Percentiles rank a stretch among this genome's conserved stretches.
phyloP scores from a whole-genome alignment of 2,888 invertebrate species.

The Cantharis rufa region DNA sequence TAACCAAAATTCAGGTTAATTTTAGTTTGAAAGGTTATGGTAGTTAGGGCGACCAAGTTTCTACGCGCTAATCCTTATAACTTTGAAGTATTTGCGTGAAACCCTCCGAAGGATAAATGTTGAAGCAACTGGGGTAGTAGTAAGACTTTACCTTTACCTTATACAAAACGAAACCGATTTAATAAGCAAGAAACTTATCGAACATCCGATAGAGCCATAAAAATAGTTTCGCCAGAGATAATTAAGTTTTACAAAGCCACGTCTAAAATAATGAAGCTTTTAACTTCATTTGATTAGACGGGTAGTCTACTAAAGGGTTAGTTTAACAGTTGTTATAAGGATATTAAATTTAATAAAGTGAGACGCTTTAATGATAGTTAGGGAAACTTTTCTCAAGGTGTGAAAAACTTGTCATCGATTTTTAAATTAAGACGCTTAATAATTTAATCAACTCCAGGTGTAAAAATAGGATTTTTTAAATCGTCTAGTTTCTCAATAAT shows the following conservation, averaged over 20 bases:
- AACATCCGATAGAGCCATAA: background rate
- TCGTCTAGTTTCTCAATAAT: no score
- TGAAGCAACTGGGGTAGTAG: background rate
- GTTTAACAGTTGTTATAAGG: background rate
- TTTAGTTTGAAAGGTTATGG: background rate
- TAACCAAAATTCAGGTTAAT: background rate
- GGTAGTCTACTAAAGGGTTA: background rate
- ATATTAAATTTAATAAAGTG: background rate
- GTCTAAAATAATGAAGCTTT: background rate
- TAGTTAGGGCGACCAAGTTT: background rate
- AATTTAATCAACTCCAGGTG: background rate
- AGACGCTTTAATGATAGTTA: background rate
- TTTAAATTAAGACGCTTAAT: background rate
- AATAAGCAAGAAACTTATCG: background rate
- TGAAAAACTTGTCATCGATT: background rate
- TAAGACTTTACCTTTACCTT: background rate
- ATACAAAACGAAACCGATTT: background rate
- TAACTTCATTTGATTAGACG: background rate
- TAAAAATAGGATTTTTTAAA: background rate
- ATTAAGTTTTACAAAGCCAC: background rate
- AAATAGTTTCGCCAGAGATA: background rate
- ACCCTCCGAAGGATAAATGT: background rate
- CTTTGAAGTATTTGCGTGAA: background rate
- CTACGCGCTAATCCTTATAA: background rate
- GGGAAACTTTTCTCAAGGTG: background rate